phyloP scores from a whole-genome alignment of 1,140 invertebrate species.

The Diorhabda carinulata region DNA sequence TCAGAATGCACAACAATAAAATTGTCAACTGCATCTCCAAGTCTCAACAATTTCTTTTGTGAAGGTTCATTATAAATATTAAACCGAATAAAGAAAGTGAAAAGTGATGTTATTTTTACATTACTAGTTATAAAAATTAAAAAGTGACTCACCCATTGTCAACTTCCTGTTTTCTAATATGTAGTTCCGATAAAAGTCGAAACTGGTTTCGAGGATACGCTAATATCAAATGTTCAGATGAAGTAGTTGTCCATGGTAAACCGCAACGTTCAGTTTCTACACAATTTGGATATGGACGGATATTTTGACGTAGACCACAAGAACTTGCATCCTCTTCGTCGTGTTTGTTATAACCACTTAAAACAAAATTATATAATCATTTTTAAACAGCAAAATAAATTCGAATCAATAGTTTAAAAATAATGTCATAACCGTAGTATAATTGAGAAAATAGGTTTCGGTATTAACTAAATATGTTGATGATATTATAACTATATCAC shows the following conservation, averaged over 20 bases:
- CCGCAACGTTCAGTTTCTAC: constrained; percentile 24
- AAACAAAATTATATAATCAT: neutral
- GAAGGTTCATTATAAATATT: no score
- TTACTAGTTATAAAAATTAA: neutral
- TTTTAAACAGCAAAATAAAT: no score
- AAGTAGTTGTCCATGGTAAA: constrained; percentile 34
- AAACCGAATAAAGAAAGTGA: no score
- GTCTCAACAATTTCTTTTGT: no score
- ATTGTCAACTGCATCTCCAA: no score
- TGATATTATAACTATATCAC: no score
- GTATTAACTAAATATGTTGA: no score
- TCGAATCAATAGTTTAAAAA: no score
- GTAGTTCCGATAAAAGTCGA: constrained; percentile 30
- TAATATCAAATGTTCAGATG: constrained; percentile 27
- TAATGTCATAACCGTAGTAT: no score
- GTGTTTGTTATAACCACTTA: neutral
- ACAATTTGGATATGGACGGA: neutral
- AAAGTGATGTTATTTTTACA: no score
- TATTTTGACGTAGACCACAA: neutral
- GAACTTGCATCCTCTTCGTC: neutral
- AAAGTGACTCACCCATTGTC: constrained; percentile 28
- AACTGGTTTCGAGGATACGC: constrained; percentile 16
- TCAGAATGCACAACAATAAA: no score
- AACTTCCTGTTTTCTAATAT: constrained; percentile 16
- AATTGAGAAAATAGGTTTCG: no score